A percentile compares a stretch with the other conserved stretches of the same genome.
Conservation (phyloP, 2,797 vertebrate genomes). For the Onychomys leucogaster region DNA sequence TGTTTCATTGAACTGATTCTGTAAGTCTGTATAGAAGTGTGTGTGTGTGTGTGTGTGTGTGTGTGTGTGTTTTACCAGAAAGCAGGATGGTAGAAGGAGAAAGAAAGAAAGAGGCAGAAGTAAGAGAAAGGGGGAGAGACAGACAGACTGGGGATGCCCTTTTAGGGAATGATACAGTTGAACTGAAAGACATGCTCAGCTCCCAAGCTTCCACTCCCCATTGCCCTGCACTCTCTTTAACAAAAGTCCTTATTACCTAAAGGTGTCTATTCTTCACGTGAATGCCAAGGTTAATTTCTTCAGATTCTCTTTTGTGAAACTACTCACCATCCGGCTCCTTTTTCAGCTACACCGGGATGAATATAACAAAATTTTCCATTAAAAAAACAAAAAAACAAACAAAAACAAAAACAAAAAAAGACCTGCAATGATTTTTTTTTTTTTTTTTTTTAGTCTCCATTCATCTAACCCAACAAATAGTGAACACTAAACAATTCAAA, state of each 20-base stretch:
- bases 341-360: conserved; percentile 40
- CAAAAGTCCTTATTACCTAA: conserved; percentile 36
- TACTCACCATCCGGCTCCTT: conserved; percentile 3
- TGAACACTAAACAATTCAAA: conserved; percentile 54
- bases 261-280: conserved; percentile 21
- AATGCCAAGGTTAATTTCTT: conserved; percentile 61
- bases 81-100: accelerated
- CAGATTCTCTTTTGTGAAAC: conserved; percentile 28
- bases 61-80: too few species aligned
- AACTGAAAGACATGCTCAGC: not conserved
- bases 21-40: not conserved
- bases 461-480: conserved; percentile 61
- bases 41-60: not conserved
- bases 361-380: conserved; percentile 72
- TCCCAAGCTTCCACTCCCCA: not conserved
- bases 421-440: conserved; percentile 24
- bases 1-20: not conserved
- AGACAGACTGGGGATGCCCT: not conserved
- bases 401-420: conserved; percentile 29
- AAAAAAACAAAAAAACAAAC: not conserved
- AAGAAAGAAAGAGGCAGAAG: not conserved
- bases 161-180: not conserved
- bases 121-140: not conserved
- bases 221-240: conserved; percentile 28
- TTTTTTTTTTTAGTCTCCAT: not conserved